phyloP scores from a whole-genome alignment of 2,113 vertebrate genomes.

The Phycodurus eques region DNA sequence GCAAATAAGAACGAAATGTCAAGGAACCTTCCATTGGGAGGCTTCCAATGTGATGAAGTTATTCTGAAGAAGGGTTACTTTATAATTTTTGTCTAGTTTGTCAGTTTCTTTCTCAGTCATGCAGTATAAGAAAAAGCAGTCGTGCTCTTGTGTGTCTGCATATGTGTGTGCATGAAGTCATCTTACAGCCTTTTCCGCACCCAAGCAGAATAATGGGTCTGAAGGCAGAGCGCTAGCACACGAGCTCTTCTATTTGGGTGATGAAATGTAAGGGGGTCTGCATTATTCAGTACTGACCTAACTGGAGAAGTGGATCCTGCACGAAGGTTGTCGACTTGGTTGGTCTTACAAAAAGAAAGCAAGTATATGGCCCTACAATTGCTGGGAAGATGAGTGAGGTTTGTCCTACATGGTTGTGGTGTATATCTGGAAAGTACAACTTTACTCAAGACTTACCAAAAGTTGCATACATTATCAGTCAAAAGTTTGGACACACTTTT shows the following conservation, averaged over 20 bases:
- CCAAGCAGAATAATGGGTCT: constrained; percentile 58
- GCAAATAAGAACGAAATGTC: not conserved
- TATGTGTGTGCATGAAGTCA: constrained; percentile 24
- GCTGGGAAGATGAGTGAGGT: not conserved
- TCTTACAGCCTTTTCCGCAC: constrained; percentile 32
- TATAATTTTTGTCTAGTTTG: not conserved
- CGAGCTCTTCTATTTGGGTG: constrained; percentile 39
- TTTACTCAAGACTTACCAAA: no score
- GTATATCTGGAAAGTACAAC: no score
- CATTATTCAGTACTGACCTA: constrained; percentile 66
- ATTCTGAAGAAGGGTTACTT: not conserved
- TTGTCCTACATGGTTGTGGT: not conserved
- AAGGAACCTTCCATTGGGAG: not conserved
- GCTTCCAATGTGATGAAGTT: not conserved
- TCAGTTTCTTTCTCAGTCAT: constrained; percentile 3
- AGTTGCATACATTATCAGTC: no score
- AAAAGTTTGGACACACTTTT: no score
- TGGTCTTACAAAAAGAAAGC: constrained; percentile 1
- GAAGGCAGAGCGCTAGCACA: constrained; percentile 42
- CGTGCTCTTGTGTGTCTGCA: not conserved
- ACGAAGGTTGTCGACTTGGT: constrained; percentile 27
- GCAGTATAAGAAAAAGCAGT: not conserved
- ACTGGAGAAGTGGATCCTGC: constrained; percentile 33
- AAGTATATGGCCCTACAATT: not conserved
- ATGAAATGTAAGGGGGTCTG: constrained; percentile 42